Conservation (phyloP, 2,113 vertebrate genomes). For the Martes martes region DNA sequence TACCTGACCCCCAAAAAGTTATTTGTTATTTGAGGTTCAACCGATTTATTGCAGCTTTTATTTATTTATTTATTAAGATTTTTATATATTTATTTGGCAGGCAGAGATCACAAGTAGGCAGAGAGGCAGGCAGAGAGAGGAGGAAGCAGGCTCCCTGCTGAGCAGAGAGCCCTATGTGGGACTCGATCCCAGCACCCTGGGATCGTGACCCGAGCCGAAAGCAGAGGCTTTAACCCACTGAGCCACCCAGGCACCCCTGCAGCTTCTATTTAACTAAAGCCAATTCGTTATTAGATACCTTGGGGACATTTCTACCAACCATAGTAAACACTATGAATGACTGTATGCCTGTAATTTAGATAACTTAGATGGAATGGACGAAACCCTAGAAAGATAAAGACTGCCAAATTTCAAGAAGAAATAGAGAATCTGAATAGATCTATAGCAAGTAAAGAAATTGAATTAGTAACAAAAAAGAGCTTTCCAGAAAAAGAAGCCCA, state of each 20-base stretch:
- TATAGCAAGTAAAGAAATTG: not conserved
- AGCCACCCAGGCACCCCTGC: not conserved
- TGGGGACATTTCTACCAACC: not conserved
- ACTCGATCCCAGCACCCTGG: too few relatives aligned
- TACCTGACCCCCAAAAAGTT: not conserved
- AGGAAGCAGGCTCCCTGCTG: too few relatives aligned
- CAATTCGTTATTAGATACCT: not conserved
- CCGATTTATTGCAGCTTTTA: not conserved
- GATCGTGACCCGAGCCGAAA: too few relatives aligned
- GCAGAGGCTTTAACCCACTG: too few relatives aligned
- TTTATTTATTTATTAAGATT: not conserved
- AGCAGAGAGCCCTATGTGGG: too few relatives aligned
- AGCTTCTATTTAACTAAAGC: not conserved
- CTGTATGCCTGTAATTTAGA: not conserved
- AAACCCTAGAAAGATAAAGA: not conserved
- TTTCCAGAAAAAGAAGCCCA: not conserved
- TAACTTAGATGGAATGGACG: not conserved
- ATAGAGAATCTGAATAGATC: not conserved
- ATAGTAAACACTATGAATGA: not conserved
- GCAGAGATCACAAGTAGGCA: too few relatives aligned
- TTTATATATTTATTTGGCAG: not conserved
- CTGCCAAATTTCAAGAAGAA: conserved; percentile 19
- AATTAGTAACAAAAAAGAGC: not conserved
- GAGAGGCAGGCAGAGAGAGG: too few relatives aligned
- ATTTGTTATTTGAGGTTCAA: conserved; percentile 28